Evolutionary conservation across 2,888 invertebrate genomes (phyloP).

Genomic region (Drosophila fungiperda): DNA sequence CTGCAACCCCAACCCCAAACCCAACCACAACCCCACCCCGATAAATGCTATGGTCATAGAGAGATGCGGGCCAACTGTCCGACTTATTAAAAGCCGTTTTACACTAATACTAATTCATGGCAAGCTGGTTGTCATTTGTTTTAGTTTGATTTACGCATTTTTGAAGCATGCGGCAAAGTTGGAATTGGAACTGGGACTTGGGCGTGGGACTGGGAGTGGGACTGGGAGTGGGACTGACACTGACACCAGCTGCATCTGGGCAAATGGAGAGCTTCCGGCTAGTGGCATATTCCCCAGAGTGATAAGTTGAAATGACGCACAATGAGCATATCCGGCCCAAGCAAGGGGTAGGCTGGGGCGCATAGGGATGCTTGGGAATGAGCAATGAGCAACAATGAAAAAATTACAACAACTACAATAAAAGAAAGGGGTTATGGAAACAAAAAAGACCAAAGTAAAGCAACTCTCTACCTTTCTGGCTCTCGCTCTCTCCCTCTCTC

Average conservation of each 20-base stretch:
- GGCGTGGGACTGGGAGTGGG: not conserved
- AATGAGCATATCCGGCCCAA: constrained; percentile 67
- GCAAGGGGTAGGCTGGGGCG: constrained; percentile 19
- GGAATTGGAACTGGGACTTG: constrained; percentile 2
- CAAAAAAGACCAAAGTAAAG: constrained; percentile 21
- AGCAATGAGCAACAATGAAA: constrained; percentile 4
- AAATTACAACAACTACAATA: constrained; percentile 3
- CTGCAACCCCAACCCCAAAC: not conserved
- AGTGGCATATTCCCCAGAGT: constrained; percentile 55
- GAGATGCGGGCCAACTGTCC: constrained; percentile 46
- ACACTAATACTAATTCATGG: constrained; percentile 63
- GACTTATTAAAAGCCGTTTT: constrained; percentile 64
- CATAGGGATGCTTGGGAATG: constrained; percentile 29
- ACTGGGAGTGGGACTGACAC: constrained; percentile 1
- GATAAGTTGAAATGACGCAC: constrained; percentile 69
- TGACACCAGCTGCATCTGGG: constrained; percentile 39
- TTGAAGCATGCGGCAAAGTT: constrained; percentile 41
- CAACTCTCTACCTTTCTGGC: not conserved
- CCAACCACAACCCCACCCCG: not conserved
- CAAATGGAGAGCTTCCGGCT: constrained; percentile 64
- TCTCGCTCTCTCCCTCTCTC: not conserved
- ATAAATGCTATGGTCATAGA: not conserved
- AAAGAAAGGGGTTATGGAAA: constrained; percentile 17
- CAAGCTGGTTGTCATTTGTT: constrained; percentile 50
- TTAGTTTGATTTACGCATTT: constrained; percentile 74